These are phyloP conservation scores for Cataglyphis altisquamis DNA, from an alignment of 2,888 invertebrate genomes.

Conservation along the genomic window DNA sequence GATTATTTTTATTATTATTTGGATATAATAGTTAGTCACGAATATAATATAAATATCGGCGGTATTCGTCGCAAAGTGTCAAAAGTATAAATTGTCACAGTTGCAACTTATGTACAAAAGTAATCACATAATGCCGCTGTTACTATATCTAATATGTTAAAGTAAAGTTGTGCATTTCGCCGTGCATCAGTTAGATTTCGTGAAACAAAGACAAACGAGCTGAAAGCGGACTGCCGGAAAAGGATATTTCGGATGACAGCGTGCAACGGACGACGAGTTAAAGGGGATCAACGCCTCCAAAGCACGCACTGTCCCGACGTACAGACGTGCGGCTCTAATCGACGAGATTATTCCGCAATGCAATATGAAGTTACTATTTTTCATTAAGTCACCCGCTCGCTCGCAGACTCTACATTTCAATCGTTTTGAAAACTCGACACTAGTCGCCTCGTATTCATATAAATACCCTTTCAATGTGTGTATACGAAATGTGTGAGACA, in stretches of 20 bases:
- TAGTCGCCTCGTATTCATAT: slow-evolving; percentile 41
- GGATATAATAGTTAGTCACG: background rate
- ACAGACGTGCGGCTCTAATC: slow-evolving; percentile 3
- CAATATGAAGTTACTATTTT: slow-evolving; percentile 80
- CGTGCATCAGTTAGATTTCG: slow-evolving; percentile 18
- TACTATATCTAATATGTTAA: slow-evolving; percentile 27
- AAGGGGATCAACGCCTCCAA: slow-evolving; percentile 57
- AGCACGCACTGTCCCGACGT: background rate
- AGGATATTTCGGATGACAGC: slow-evolving; percentile 60
- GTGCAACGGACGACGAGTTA: slow-evolving; percentile 49
- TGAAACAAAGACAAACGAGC: slow-evolving; percentile 33
- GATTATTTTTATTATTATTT: background rate
- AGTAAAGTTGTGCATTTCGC: background rate
- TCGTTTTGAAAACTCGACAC: slow-evolving; percentile 78
- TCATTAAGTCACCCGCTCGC: slow-evolving; percentile 76
- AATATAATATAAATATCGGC: background rate
- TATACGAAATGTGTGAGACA: slow-evolving; percentile 14
- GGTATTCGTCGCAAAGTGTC: background rate
- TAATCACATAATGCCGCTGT: background rate
- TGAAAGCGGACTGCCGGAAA: slow-evolving; percentile 12
- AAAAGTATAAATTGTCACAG: background rate
- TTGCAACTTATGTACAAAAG: background rate
- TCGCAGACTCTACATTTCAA: slow-evolving; percentile 81
- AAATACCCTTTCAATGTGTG: slow-evolving; percentile 14
- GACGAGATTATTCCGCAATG: background rate